Evolutionary conservation across 2,797 vertebrate species (phyloP), one percentile per base, ranked within the genome.

Genomic region (Gadopsis marmoratus): DNA sequence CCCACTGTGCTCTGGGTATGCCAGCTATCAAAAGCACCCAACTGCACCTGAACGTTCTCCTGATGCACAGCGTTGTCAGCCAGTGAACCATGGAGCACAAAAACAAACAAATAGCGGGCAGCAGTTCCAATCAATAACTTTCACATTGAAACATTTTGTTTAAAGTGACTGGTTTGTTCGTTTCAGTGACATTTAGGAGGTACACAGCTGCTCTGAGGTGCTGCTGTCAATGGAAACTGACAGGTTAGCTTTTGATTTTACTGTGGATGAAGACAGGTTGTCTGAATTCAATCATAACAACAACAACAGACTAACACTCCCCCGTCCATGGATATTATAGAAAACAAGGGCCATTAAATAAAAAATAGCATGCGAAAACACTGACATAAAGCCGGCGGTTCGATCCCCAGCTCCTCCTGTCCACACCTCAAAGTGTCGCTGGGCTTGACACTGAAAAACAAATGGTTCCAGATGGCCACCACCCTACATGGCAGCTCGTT

Each of bases 91-190:
- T 13, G 4, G 33, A 63, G 55, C 26, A 64, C 51, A 43, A 62
- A 72, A 76, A 73, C 37, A 71, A 77, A 73, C 54, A 54, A 53
- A 70, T 4, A 69, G 33, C 73, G 71, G 51, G 21, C 47, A 21
- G 43, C 26, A 68, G 10, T 66, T 81, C 73, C 72, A 81, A 68
- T 72, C 53, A 78, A 67, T 68, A 71, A 39, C 45, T 45, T 78
- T 70, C 33, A 60, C 66, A 54, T 26, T 26, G 26, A 26, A 26
- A 26, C 26, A 26, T 26, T 26, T 26, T 26, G 26, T 26, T 26
- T 26, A 26, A 26, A 26, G 26, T 21, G 54, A 66, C 47, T 41
- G 50, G 47, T 85, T 79, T 69, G 47, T 65, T 29, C 56, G 33
- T 65, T 81, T 70, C 43, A 50, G 41, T 1, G 11, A 58, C 62